phyloP scores from a whole-genome alignment of 2,888 invertebrate species.

The Gastrophysa polygoni region DNA sequence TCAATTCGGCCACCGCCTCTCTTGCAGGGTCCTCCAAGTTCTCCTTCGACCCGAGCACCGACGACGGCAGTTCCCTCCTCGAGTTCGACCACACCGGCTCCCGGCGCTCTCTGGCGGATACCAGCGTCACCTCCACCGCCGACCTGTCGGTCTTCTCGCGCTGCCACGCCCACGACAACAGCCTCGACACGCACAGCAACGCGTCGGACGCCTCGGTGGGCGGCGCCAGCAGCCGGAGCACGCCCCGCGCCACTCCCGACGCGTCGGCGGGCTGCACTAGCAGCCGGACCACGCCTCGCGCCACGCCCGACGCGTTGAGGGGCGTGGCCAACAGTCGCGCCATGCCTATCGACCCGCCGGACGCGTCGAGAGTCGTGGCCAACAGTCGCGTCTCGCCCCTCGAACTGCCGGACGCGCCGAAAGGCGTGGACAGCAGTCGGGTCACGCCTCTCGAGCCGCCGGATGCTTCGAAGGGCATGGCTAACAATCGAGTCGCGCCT shows the following conservation, averaged over 20 bases:
- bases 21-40: constrained; percentile 67
- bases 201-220: constrained; percentile 76
- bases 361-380: too few species aligned
- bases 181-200: constrained; percentile 77
- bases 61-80: constrained; percentile 72
- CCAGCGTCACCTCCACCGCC: constrained; percentile 83
- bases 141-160: constrained; percentile 80
- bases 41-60: constrained; percentile 68
- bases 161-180: constrained; percentile 76
- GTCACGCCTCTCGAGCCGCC: too few species aligned
- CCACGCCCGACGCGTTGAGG: constrained; percentile 75
- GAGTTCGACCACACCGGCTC: constrained; percentile 69
- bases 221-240: constrained; percentile 63
- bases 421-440: too few species aligned
- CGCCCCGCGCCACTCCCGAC: constrained; percentile 71
- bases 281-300: constrained; percentile 68
- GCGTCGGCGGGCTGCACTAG: too few species aligned
- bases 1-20: background rate
- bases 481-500: too few species aligned
- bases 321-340: too few species aligned
- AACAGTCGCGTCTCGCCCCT: too few species aligned
- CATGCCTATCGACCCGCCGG: constrained; percentile 82
- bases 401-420: too few species aligned
- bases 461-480: too few species aligned
- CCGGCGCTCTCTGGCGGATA: constrained; percentile 79